Base-by-base conservation (phyloP, 2,797 vertebrate genomes). In the Melanotaenia pygmaea region DNA sequence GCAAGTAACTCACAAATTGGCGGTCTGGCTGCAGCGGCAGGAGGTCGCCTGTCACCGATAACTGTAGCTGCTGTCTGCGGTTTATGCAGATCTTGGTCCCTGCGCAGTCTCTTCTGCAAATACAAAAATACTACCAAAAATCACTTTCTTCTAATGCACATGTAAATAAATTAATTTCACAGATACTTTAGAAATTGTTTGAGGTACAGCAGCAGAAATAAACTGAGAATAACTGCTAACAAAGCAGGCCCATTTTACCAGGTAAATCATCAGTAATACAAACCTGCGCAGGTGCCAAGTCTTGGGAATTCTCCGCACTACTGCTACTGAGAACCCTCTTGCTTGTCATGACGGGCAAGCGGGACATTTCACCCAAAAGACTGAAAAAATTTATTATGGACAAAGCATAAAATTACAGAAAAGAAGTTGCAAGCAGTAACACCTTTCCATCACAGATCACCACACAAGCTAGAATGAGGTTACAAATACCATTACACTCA, bases 201-300 rank as follows among this genome's bases (percentile, higher is more conserved):
- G 43, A 67, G 0, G 18, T 59, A 14, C 3, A 70, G 30, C 24
- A 26, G 30, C n/a, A 45, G 18, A 26, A 4, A n/a, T 22, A 5
- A 43, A 45, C 8, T 10, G 0, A 38, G 3, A 22, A 45, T 5
- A 34, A 53, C 9, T 11, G 0, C 7, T 8, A 64, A 24, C 40
- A 43, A 24, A 16, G 22, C 1, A 8, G 18, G 22, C 0, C 58
- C 30, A 59, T 13, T 24, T 30, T 32, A 34, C 1, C 40, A 61
- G 3, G 35, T 0, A 9, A 20, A 64, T 38, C 9, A 14, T 43
- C 40, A 43, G 13, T 43, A 43, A 43, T 43, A 58, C 79, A 66
- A 61, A 95, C 94, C 92, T 88, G 87, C 28, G 85, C 91, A 43
- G 94, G 94, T 0, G 85, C 92, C 3, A 28, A 38, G 5, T 89